Evolutionary conservation across 2,888 invertebrate genomes (phyloP), one percentile per base, ranked within the genome.

Genomic region (Cryptocephalus moraei): DNA sequence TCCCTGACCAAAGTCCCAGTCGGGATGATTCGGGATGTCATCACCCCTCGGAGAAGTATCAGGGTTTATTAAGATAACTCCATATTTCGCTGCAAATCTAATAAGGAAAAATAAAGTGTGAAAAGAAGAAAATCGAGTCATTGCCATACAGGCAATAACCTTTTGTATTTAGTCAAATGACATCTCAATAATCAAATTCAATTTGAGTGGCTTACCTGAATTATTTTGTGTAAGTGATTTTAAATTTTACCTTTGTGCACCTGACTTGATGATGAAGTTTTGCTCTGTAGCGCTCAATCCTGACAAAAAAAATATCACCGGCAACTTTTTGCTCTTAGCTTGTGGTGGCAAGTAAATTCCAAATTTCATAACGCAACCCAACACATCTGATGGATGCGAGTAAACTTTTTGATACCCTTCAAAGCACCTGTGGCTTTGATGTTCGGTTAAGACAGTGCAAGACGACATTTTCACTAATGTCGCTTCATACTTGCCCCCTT

Each of bases 11-110:
- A 97, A 92, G 70, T 95, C 94, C 80, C 87, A 95, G 11, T 92
- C 92, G 64, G 91, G 86, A 72, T 96, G 91, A 0, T 94, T 94
- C n/a, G 87, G 82, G 48, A 99, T 80, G 58, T 89, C 86, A 10
- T 88, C 79, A 4, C 87, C 90, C 58, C 95, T 77, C 1, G 96
- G 96, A 55, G 95, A 95, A 0, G 97, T 99, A 63, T 99, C 97
- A 0, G 96, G 95, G 49, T 86, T 86, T 3, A 99, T 88, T 44
- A 99, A 79, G 53, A 92, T 81, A 2, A 97, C 71, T 0, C 87
- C 87, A 63, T 88, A 78, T 61, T 91, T 78, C 4, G 92, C 79
- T 6, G 97, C 96, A 71, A 84, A 83, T 60, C 78, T 77, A 36
- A 54, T 46, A 51, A 22, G 22, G 22, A 22, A 22, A 22, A 22